Base-by-base conservation (phyloP, 1,140 invertebrate genomes). In the Caenorhabditis inopinata region DNA sequence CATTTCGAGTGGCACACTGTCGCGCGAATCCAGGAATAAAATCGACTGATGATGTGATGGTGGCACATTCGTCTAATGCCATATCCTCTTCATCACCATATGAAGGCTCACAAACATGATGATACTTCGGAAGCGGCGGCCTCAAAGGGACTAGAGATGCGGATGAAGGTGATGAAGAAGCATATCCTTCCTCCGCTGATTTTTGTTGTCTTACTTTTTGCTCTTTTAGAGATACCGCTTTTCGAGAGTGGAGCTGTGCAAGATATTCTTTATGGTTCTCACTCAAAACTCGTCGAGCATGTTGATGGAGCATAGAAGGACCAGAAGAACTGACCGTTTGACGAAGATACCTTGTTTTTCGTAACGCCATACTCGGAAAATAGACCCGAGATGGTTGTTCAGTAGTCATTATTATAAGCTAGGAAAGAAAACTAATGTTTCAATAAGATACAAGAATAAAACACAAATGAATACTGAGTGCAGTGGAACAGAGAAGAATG, bases 201-300 rank as follows among this genome's bases (percentile, higher is more conserved):
- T 32, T 53, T 27, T 74, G 58, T 16, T 68, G 58, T n/a, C 38
- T 68, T 16, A 68, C 58, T 27, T 68, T 68, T 32, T 58, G 47
- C 62, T 79, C 78, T 58, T 79, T 79, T n/a, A 79, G 32, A 11
- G 78, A 79, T 2, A 58, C 78, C 11, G 78, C 78, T 47, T 79
- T 79, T 0, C 68, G 62, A 38, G 76, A 78, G 25, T 78, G 76
- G 5, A 47, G 49, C 23, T 78, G 42, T 18, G 62, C 46, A 23
- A 79, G 68, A 46, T 79, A 79, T 11, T 79, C 78, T 29, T 58
- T 42, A 42, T 79, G 78, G 35, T 79, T 79, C 27, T 73, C 45
- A 45, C 62, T 74, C 14, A 45, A 47, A 12, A 68, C n/a, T 21
- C 38, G 35, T 1, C 58, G 49, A 11, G 16, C 38, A n/a, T 23